Evolutionary conservation across 2,113 vertebrate species (phyloP).

Genomic region (Dicentrarchus labrax): DNA sequence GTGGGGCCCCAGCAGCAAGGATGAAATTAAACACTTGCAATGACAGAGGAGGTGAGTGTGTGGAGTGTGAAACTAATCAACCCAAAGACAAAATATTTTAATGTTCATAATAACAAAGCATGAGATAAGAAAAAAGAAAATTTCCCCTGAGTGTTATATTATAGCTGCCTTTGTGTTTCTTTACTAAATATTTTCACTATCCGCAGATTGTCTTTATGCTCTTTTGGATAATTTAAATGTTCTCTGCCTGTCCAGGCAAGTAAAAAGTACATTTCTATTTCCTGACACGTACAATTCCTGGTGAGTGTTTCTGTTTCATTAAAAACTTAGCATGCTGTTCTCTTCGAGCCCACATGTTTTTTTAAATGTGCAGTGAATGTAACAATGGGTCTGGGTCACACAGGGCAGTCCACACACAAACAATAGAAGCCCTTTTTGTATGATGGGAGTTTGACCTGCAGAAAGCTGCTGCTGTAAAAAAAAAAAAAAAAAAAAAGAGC

Average conservation of each 20-base stretch:
- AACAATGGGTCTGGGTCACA: too few species aligned
- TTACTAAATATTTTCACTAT: neutral
- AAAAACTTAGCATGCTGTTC: neutral
- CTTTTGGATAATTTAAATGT: neutral
- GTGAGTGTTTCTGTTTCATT: neutral
- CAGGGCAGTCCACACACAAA: too few species aligned
- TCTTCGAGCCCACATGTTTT: neutral
- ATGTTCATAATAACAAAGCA: too few species aligned
- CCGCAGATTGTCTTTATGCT: neutral
- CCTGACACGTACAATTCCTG: neutral
- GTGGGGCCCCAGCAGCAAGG: neutral
- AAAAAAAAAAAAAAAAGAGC: neutral
- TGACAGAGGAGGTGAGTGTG: neutral
- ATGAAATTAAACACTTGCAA: slow-evolving; percentile 1
- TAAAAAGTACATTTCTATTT: neutral
- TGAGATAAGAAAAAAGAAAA: neutral
- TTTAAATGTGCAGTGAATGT: too few species aligned
- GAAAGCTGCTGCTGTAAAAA: neutral
- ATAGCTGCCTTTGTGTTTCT: neutral
- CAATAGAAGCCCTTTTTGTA: neutral
- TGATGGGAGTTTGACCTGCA: slow-evolving; percentile 3
- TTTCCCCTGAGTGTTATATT: neutral
- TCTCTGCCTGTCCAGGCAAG: neutral
- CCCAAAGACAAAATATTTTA: neutral
- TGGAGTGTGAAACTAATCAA: neutral